phyloP scores from a whole-genome alignment of 2,113 vertebrate species.

The Sturnus vulgaris region DNA sequence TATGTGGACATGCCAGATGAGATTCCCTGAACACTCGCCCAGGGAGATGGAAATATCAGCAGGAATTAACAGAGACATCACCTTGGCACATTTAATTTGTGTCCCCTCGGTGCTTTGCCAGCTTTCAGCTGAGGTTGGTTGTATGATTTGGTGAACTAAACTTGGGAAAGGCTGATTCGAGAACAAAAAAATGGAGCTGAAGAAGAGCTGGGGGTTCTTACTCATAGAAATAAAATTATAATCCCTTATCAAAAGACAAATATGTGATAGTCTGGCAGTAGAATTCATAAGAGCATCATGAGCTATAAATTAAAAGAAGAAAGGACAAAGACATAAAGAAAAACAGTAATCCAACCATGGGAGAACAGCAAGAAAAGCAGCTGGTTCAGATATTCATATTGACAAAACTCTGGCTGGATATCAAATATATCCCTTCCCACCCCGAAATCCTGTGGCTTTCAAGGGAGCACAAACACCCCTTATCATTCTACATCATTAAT shows the following conservation, averaged over 20 bases:
- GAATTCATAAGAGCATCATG: not conserved
- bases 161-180: not conserved
- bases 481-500: not conserved
- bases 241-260: not conserved
- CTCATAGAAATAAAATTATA: not conserved
- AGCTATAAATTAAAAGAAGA: not conserved
- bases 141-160: not conserved
- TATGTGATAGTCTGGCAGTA: not conserved
- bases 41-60: not conserved
- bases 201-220: not conserved
- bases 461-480: constrained; percentile 18
- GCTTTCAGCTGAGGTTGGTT: not conserved
- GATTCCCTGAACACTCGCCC: not conserved
- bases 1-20: not conserved
- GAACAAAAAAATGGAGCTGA: not conserved
- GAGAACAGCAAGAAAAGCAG: constrained; percentile 47
- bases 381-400: constrained; percentile 48
- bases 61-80: not conserved
- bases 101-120: not conserved
- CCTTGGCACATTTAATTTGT: not conserved
- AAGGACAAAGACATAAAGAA: not conserved
- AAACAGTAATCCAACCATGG: not conserved
- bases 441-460: not conserved
- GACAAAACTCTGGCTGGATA: constrained; percentile 42
- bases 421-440: constrained; percentile 43